Percentiles rank a stretch among this genome's conserved stretches.
Evolutionary conservation across 2,113 vertebrate genomes (phyloP).

Genomic region (Todiramphus chloris): DNA sequence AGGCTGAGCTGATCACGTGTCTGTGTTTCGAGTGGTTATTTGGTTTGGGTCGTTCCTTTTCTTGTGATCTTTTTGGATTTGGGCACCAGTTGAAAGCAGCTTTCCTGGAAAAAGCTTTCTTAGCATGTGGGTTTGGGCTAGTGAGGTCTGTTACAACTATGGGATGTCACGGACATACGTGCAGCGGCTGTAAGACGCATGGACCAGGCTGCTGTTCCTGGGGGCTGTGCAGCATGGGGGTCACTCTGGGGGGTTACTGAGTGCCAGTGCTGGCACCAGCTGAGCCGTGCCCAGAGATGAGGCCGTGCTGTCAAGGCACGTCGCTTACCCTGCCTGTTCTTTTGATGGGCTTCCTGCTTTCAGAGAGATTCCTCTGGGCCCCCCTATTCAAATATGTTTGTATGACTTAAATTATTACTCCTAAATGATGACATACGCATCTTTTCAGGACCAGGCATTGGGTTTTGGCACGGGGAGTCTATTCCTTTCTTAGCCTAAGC

Average conservation of each 20-base stretch:
- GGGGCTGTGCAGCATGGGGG: neutral
- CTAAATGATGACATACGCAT: neutral
- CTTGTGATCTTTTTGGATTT: neutral
- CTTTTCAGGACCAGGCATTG: neutral
- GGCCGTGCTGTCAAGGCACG: neutral
- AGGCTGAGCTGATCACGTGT: neutral
- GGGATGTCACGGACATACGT: slow-evolving; percentile 20
- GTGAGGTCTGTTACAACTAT: slow-evolving; percentile 6
- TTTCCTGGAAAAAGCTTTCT: slow-evolving; percentile 50
- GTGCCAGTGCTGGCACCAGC: neutral
- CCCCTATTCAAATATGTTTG: neutral
- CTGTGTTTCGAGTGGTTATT: neutral
- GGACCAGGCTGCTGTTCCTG: neutral
- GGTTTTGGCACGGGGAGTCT: neutral
- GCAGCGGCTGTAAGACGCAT: slow-evolving; percentile 55
- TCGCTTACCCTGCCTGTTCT: neutral
- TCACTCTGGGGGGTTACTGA: slow-evolving; percentile 66
- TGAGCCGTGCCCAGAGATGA: neutral
- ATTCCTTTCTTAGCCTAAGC: neutral
- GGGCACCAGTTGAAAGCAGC: neutral
- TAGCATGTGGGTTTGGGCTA: neutral
- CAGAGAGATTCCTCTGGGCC: neutral
- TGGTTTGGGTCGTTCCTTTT: neutral
- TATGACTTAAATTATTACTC: neutral
- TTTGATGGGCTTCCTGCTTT: neutral